Evolutionary conservation across 2,797 vertebrate species (phyloP).

Genomic region (Telmatherina bonti): DNA sequence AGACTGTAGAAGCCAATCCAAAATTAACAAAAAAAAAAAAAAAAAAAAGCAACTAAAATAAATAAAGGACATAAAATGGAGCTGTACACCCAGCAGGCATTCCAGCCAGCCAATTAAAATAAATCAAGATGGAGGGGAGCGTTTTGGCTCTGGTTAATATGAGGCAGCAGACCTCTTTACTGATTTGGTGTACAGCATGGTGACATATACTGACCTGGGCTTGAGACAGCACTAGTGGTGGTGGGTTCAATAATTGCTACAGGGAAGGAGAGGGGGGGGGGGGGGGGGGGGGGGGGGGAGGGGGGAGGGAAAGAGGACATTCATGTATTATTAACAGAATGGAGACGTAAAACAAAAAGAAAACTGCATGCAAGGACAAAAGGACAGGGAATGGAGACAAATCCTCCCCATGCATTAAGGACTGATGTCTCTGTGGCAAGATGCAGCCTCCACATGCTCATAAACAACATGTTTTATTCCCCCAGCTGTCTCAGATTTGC

Average conservation of each 20-base stretch:
- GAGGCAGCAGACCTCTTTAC: slow-evolving; percentile 87
- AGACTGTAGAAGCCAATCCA: slow-evolving; percentile 66
- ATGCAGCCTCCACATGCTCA: slow-evolving; percentile 66
- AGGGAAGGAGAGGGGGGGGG: slow-evolving; percentile 91
- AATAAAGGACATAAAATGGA: slow-evolving; percentile 72
- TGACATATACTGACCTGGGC: slow-evolving; percentile 99
- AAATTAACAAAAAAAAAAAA: slow-evolving; percentile 47
- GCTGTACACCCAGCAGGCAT: slow-evolving; percentile 84
- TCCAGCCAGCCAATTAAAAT: slow-evolving; percentile 76
- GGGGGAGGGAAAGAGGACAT: slow-evolving; percentile 92
- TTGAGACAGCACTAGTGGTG: slow-evolving; percentile 98
- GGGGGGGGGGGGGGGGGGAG: slow-evolving; percentile 88
- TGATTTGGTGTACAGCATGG: slow-evolving; percentile 87
- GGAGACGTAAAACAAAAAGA: slow-evolving; percentile 90
- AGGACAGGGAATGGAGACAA: slow-evolving; percentile 75
- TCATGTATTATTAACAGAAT: slow-evolving; percentile 97
- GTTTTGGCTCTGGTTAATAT: slow-evolving; percentile 75
- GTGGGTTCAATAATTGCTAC: slow-evolving; percentile 98
- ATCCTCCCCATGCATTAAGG: slow-evolving; percentile 68
- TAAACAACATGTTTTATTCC: slow-evolving; percentile 46
- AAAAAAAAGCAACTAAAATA: slow-evolving; percentile 53
- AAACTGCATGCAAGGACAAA: slow-evolving; percentile 85
- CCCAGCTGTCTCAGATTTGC: slow-evolving; percentile 38
- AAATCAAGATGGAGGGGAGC: slow-evolving; percentile 76
- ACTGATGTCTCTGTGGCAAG: slow-evolving; percentile 55